Percentiles rank a stretch among this genome's conserved stretches.
phyloP scores from a whole-genome alignment of 1,140 invertebrate species.

The Nasonia longicornis region DNA sequence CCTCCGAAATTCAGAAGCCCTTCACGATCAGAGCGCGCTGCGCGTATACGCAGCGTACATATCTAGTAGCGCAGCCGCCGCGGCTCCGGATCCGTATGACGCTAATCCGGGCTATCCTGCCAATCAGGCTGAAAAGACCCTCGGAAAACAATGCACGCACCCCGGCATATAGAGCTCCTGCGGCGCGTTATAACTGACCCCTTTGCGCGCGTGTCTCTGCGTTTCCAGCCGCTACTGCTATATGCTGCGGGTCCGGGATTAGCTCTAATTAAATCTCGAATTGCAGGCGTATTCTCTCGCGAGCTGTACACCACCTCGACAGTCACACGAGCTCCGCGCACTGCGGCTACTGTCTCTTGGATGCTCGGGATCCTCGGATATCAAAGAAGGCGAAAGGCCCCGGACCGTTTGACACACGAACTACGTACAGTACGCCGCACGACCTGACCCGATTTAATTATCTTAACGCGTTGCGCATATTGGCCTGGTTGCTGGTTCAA shows the following conservation, averaged over 20 bases:
- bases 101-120: slow-evolving; percentile 56
- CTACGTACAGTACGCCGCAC: slow-evolving; percentile 25
- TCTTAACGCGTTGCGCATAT: slow-evolving; percentile 40
- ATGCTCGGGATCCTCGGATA: slow-evolving; percentile 52
- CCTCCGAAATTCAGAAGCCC: slow-evolving; percentile 55
- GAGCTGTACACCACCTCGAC: background rate
- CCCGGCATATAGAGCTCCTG: slow-evolving; percentile 2
- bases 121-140: slow-evolving; percentile 54
- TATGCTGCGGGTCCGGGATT: slow-evolving; percentile 25
- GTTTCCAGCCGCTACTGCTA: background rate
- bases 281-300: slow-evolving; percentile 47
- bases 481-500: background rate
- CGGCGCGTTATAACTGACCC: slow-evolving; percentile 53
- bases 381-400: slow-evolving; percentile 57
- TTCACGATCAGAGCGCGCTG: slow-evolving; percentile 19
- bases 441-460: slow-evolving; percentile 52
- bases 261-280: slow-evolving; percentile 63
- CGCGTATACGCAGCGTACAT: background rate
- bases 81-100: slow-evolving; percentile 50
- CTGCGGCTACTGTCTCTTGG: background rate
- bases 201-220: slow-evolving; percentile 47
- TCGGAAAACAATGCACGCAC: slow-evolving; percentile 50
- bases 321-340: slow-evolving; percentile 4
- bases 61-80: background rate
- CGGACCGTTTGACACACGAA: slow-evolving; percentile 55